phyloP scores from a whole-genome alignment of 2,113 vertebrate species.

The Balaenoptera acutorostrata region DNA sequence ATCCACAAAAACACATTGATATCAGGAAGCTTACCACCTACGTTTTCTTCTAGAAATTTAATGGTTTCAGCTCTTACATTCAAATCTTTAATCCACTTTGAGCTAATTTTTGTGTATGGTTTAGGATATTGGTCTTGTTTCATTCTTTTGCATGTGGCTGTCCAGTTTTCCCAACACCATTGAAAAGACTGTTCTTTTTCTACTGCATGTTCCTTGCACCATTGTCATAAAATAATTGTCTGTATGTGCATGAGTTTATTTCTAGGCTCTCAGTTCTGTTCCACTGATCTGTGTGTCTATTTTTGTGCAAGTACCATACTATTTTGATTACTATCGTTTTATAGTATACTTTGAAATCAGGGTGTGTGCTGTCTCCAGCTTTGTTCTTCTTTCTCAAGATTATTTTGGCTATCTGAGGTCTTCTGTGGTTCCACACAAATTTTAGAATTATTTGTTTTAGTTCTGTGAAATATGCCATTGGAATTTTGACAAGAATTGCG shows the following conservation, averaged over 20 bases:
- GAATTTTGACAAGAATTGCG: not conserved
- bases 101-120: not conserved
- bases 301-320: not conserved
- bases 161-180: not conserved
- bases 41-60: not conserved
- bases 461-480: not conserved
- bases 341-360: not conserved
- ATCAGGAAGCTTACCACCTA: not conserved
- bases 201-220: not conserved
- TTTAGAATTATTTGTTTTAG: not conserved
- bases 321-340: not conserved
- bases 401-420: not conserved
- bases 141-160: not conserved
- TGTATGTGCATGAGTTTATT: not conserved
- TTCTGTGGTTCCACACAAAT: not conserved
- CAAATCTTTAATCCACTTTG: not conserved
- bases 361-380: not conserved
- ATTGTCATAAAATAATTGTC: not conserved
- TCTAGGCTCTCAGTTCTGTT: not conserved
- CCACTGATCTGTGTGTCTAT: not conserved
- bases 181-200: not conserved
- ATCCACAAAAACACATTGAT: not conserved
- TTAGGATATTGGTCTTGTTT: not conserved
- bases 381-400: not conserved
- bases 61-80: not conserved